Conservation (phyloP, 2,113 vertebrate genomes). For the Myotis yumanensis region DNA sequence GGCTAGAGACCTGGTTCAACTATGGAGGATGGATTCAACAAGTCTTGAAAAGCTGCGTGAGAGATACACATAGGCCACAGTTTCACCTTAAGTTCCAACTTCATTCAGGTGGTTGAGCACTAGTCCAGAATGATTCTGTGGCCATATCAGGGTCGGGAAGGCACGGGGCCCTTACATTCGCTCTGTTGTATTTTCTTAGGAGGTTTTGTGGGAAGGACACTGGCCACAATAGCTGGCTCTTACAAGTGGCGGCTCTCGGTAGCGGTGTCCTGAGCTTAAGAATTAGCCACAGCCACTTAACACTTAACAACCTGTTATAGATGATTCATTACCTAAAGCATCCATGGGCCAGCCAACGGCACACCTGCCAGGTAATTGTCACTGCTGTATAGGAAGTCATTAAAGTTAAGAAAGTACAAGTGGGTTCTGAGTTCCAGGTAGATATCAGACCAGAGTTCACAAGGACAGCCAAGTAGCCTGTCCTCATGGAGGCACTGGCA, state of each 20-base stretch:
- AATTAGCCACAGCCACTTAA: not conserved
- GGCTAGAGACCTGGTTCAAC: not conserved
- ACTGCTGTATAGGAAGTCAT: not conserved
- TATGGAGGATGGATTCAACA: not conserved
- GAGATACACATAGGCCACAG: not conserved
- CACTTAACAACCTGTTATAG: not conserved
- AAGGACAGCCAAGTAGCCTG: not conserved
- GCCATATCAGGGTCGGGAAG: not conserved
- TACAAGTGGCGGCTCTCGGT: not conserved
- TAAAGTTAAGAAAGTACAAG: not conserved
- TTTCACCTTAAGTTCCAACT: not conserved
- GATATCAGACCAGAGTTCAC: not conserved
- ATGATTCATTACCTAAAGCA: not conserved
- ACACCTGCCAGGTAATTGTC: not conserved
- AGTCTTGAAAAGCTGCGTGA: not conserved
- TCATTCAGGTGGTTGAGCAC: not conserved
- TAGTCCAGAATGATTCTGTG: not conserved
- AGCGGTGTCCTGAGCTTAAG: not conserved
- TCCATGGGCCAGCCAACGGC: not conserved
- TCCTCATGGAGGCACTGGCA: not conserved
- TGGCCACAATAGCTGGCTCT: not conserved
- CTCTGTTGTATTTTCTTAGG: not conserved
- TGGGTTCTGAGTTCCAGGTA: not conserved
- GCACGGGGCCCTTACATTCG: not conserved
- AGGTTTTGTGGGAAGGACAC: not conserved